A percentile compares a stretch with the other conserved stretches of the same genome.
Conservation (phyloP, 2,113 vertebrate species). For the Stercorarius parasiticus region DNA sequence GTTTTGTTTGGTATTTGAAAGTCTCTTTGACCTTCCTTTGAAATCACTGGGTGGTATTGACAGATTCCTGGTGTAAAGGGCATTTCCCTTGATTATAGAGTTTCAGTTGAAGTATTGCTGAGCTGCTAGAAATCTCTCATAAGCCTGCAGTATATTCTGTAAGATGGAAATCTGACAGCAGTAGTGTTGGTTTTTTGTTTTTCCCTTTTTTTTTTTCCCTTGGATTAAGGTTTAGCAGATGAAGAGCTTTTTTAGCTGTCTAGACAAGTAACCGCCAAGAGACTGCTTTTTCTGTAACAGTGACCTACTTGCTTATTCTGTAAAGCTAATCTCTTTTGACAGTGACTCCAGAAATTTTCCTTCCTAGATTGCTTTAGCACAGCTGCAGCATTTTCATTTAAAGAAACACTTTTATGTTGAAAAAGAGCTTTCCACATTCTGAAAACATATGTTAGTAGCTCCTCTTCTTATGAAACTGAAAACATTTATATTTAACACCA, state of each 20-base stretch:
- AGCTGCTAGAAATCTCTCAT: constrained; percentile 6
- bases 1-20: constrained; percentile 31
- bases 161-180: constrained; percentile 11
- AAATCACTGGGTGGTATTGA: not conserved
- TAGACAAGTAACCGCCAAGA: constrained; percentile 48
- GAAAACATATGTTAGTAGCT: not conserved
- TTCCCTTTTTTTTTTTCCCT: not conserved
- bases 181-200: not conserved
- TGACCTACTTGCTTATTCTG: constrained; percentile 71
- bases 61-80: constrained; percentile 19
- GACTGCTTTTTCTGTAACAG: constrained; percentile 65
- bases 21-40: constrained; percentile 18
- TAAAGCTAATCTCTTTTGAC: constrained; percentile 66
- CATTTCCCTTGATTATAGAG: not conserved
- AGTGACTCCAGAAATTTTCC: constrained; percentile 64
- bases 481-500: not conserved
- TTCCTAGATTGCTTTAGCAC: constrained; percentile 52
- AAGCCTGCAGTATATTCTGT: not conserved
- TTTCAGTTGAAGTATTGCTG: not conserved
- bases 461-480: not conserved
- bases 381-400: constrained; percentile 52
- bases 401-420: constrained; percentile 5
- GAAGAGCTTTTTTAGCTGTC: constrained; percentile 49
- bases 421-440: constrained; percentile 11
- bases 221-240: constrained; percentile 51